Conservation (phyloP, 2,888 invertebrate species). For the Mimachlamys varia region DNA sequence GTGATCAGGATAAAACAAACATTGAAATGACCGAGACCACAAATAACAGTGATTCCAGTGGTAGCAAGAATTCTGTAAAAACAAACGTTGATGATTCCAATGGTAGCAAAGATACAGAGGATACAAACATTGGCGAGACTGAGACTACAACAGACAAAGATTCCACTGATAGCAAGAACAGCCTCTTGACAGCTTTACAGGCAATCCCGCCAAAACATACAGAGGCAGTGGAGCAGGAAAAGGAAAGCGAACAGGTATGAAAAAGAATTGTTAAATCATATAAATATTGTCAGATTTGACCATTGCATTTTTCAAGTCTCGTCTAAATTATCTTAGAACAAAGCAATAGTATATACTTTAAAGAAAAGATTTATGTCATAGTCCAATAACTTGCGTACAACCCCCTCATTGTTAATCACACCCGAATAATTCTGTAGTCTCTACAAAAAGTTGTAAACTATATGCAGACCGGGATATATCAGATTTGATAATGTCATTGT, state of each 20-base stretch:
- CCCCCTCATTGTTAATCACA: no score
- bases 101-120: not conserved
- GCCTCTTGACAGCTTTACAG: conserved; percentile 4
- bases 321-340: no score
- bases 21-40: not conserved
- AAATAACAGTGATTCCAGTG: not conserved
- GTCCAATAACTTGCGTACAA: no score
- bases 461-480: no score
- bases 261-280: not conserved
- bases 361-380: no score
- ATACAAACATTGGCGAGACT: not conserved
- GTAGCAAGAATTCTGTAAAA: not conserved
- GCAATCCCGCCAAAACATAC: not conserved
- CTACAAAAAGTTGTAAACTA: no score
- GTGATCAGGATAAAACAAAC: not conserved
- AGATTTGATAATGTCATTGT: no score
- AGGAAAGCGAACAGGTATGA: not conserved
- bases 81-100: not conserved
- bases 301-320: no score
- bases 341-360: no score
- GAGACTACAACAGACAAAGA: not conserved
- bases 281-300: no score
- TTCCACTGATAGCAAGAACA: not conserved
- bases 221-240: not conserved
- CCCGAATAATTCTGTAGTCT: no score